Evolutionary conservation across 2,888 invertebrate species (phyloP), one percentile per base, ranked within the genome.

Genomic region (Drosophila stalkeri): DNA sequence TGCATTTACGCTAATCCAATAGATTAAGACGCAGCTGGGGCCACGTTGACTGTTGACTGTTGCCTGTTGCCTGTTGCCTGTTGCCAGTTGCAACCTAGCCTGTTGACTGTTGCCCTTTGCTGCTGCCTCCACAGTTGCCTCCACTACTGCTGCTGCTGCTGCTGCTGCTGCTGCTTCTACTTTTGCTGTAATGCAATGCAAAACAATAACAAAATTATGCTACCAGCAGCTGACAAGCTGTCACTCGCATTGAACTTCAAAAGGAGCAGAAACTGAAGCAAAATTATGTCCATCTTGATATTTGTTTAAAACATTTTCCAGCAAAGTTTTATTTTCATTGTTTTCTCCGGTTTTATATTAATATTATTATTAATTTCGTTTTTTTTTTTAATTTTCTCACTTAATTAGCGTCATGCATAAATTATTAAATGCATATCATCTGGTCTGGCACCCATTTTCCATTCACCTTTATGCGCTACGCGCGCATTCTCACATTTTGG

Each of bases 171-270:
- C 23, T 27, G 5, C 27, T 27, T 4, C 6, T 27, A 4, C 39
- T 46, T 0, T 8, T 46, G 27, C 52, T 63, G 68, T 75, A 78
- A 78, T 83, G 90, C 83, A 88, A 82, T 77, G 81, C 78, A 64
- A 83, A 90, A 90, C 84, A 86, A 86, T 86, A 89, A 90, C 81
- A 89, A 79, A 79, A 86, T 90, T 86, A 90, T 80, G 75, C 81
- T 75, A 56, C 46, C 64, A 56, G 33, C 81, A 69, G 54, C 61
- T 71, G 77, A 83, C 75, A 80, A 62, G 77, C 77, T 77, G 77
- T 23, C 77, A 62, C 59, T 59, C 55, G 41, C 44, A 56, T 57
- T 71, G 69, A 84, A 73, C 77, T 67, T 51, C 62, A 61, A 68
- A 65, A 16, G 31, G n/a, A 55, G 41, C 9, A 3, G 7, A 20